Evolutionary conservation across 2,113 vertebrate species (phyloP).

Genomic region (Gymnogyps californianus): DNA sequence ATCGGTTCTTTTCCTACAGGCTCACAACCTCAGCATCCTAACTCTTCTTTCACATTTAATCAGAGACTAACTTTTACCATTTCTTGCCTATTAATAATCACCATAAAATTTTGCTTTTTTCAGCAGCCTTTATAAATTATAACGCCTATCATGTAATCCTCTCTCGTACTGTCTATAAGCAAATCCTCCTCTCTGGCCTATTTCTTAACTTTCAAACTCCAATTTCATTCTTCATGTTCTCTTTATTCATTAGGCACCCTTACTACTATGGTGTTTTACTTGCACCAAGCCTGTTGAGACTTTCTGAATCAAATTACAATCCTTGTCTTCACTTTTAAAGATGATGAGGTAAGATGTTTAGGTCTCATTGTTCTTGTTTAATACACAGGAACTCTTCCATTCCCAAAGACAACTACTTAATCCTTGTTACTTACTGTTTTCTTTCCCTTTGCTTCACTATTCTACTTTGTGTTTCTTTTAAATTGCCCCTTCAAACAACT

Average conservation of each 20-base stretch:
- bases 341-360: neutral
- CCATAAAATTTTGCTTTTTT: neutral
- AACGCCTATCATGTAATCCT: neutral
- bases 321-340: neutral
- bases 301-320: neutral
- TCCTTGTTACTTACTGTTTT: neutral
- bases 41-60: neutral
- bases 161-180: neutral
- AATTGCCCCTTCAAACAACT: neutral
- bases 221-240: neutral
- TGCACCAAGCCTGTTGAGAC: neutral
- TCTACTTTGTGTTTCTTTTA: neutral
- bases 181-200: neutral
- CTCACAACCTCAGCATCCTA: neutral
- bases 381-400: neutral
- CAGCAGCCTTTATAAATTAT: neutral
- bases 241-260: neutral
- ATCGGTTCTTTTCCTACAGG: neutral
- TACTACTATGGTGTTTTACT: accelerated
- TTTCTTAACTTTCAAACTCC: neutral
- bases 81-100: neutral
- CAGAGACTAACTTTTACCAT: neutral
- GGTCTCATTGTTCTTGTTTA: neutral
- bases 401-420: neutral
- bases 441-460: neutral